phyloP scores from a whole-genome alignment of 1,140 invertebrate species.

The Lepidurus apus region DNA sequence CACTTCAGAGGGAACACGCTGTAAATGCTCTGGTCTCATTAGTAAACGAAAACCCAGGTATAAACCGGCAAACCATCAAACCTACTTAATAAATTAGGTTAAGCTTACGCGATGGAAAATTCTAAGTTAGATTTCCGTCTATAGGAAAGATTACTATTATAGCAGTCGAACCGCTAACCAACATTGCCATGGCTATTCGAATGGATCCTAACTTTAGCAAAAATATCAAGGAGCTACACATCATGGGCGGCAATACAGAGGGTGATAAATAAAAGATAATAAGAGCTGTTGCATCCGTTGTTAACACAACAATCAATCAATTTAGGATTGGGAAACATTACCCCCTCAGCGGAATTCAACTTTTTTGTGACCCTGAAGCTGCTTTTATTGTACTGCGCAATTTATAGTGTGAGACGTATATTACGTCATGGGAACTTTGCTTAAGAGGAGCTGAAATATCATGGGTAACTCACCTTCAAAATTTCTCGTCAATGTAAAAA shows the following conservation, averaged over 20 bases:
- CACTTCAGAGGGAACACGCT: conserved; percentile 38
- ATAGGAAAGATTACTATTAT: conserved; percentile 48
- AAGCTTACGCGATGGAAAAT: conserved; percentile 25
- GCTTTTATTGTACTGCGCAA: conserved; percentile 51
- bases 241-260: conserved; percentile 57
- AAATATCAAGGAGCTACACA: conserved; percentile 50
- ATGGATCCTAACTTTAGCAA: conserved; percentile 51
- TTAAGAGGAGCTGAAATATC: conserved; percentile 27
- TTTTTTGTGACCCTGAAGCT: conserved; percentile 60
- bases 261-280: conserved; percentile 36
- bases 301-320: not conserved
- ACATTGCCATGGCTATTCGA: conserved; percentile 54
- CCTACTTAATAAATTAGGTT: too few relatives aligned
- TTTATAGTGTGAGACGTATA: conserved; percentile 39
- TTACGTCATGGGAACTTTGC: conserved; percentile 43
- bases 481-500: too few relatives aligned
- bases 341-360: conserved; percentile 58
- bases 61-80: not conserved
- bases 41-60: conserved; percentile 46
- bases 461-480: conserved; percentile 28
- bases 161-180: conserved; percentile 56
- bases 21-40: conserved; percentile 43
- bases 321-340: conserved; percentile 50
- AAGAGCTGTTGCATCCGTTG: not conserved
- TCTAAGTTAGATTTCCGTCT: conserved; percentile 23